Evolutionary conservation across 2,797 vertebrate genomes (phyloP).

Genomic region (Spea hammondii): DNA sequence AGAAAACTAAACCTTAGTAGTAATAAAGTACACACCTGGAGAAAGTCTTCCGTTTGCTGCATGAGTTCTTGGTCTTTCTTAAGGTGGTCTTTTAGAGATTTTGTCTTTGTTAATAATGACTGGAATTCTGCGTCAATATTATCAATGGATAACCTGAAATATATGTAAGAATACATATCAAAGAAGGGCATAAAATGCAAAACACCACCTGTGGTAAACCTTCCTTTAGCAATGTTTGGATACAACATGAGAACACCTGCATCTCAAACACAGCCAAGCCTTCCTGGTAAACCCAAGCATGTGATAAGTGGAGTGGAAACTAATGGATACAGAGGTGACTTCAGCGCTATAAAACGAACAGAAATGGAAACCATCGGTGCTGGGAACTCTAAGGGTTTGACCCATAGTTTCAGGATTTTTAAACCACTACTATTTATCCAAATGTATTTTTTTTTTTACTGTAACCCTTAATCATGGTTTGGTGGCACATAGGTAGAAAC

Average conservation of each 20-base stretch:
- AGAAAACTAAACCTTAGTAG: no score
- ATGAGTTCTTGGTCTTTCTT: conserved; percentile 79
- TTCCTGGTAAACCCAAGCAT: conserved; percentile 50
- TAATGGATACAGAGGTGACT: not conserved
- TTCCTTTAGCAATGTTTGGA: conserved; percentile 22
- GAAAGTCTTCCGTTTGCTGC: conserved; percentile 87
- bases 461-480: no score
- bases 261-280: conserved; percentile 34
- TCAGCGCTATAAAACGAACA: no score
- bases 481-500: no score
- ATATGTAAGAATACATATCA: conserved; percentile 30
- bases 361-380: no score
- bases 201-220: conserved; percentile 12
- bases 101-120: conserved; percentile 80
- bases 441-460: no score
- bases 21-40: conserved; percentile 75
- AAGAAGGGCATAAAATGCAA: conserved; percentile 34
- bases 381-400: no score
- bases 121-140: conserved; percentile 86
- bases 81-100: conserved; percentile 84
- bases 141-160: conserved; percentile 86
- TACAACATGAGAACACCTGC: conserved; percentile 26
- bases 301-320: conserved; percentile 36
- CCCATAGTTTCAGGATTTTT: no score
- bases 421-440: no score